phyloP scores from a whole-genome alignment of 1,140 invertebrate genomes.

The Lepidurus arcticus region DNA sequence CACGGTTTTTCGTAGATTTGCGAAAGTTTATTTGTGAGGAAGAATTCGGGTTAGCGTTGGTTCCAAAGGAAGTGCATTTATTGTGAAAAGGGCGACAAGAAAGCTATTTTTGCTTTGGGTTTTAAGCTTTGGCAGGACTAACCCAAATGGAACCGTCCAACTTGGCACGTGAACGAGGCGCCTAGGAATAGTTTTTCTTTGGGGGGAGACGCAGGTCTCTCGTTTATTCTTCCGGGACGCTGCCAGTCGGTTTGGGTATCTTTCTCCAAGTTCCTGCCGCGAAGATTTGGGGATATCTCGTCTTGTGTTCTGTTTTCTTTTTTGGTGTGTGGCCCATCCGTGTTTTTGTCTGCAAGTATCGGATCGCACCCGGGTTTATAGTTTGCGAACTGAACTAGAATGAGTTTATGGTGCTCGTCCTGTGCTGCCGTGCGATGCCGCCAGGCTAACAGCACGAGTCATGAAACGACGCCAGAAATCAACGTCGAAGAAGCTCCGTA shows the following conservation, averaged over 20 bases:
- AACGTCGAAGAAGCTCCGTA: conserved; percentile 22
- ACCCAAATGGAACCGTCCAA: neutral
- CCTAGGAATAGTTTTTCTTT: neutral
- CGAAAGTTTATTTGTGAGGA: too few species aligned
- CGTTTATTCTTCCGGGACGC: neutral
- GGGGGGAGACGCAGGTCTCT: neutral
- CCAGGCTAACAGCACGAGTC: neutral
- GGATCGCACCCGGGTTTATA: too few species aligned
- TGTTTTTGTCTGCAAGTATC: too few species aligned
- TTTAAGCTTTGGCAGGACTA: neutral
- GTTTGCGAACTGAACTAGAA: neutral
- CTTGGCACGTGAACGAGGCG: neutral
- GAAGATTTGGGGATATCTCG: too few species aligned
- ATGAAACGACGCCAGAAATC: conserved; percentile 15
- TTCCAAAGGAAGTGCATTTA: too few species aligned
- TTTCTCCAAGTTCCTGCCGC: neutral
- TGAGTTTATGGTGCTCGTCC: neutral
- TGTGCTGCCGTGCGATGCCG: conserved; percentile 1
- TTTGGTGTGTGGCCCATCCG: too few species aligned
- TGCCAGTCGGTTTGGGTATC: neutral
- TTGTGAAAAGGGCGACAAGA: neutral
- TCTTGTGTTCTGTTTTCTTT: too few species aligned
- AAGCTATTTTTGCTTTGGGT: neutral
- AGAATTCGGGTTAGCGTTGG: too few species aligned
- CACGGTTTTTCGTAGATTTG: too few species aligned